These are phyloP conservation scores for Mylabris sibirica DNA, from an alignment of 2,888 invertebrate genomes.

Conservation along the genomic window DNA sequence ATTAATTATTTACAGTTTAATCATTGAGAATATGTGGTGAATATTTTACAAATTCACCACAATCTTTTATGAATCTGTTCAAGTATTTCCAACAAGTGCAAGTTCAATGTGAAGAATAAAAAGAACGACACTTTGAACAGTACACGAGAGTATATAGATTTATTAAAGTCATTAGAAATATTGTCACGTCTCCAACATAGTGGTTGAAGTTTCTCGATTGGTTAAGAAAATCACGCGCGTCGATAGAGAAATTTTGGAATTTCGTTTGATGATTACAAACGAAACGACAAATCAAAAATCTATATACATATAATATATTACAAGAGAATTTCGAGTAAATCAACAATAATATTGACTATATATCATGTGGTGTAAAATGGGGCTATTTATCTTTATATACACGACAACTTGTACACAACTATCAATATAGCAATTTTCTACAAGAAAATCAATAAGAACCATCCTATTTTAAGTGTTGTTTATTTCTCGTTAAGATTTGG, in stretches of 20 bases:
- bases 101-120: not conserved
- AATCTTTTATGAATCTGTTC: not conserved
- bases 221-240: conserved; percentile 1
- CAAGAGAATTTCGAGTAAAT: not conserved
- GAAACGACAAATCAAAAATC: not conserved
- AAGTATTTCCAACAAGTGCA: not conserved
- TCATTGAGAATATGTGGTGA: too few species aligned
- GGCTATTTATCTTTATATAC: not conserved
- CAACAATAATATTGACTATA: not conserved
- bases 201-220: not conserved
- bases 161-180: conserved; percentile 32
- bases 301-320: too few species aligned
- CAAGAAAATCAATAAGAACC: not conserved
- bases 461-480: not conserved
- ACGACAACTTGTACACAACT: not conserved
- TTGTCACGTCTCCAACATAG: conserved; percentile 28
- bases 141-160: conserved; percentile 19
- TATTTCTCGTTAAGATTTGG: not conserved
- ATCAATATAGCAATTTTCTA: not conserved
- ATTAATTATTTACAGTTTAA: too few species aligned
- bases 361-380: not conserved
- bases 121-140: not conserved
- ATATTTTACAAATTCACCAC: not conserved
- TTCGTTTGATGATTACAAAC: not conserved
- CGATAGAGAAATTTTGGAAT: not conserved